Base-by-base conservation (phyloP, 1,140 invertebrate genomes). In the Chironomus tepperi region DNA sequence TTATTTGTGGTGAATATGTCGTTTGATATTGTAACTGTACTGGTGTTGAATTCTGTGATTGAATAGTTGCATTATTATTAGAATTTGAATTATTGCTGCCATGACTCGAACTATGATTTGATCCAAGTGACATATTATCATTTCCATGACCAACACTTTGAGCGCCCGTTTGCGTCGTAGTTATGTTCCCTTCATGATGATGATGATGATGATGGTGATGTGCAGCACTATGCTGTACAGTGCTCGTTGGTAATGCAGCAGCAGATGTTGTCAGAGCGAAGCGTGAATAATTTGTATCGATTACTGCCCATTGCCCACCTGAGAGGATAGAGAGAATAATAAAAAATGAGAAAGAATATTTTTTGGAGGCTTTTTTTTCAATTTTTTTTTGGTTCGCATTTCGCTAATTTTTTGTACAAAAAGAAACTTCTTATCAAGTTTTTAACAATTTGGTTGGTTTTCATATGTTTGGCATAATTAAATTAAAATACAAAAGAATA, bases 281-380 rank as follows among this genome's bases (percentile, higher is more conserved):
- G 83, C 86, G 85, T 79, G 86, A 84, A 84, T 88, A 88, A 81
- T 85, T 86, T 81, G 88, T 86, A 83, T 89, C 88, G 84, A 89
- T 85, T 82, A 89, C 85, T 81, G 87, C 87, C 88, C 88, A 89
- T 84, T 88, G 88, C 83, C 88, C 85, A 85, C 88, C 88, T 89
- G 86, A 82, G 85, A 88, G 80, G 79, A 19, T 79, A 82, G 79
- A 77, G 79, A 78, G 77, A 78, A 77, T 43, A 70, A 18, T 74
- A 74, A 75, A 74, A 73, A 75, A 70, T 74, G 43, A 74, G 34
- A 72, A 70, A 43, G 34, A 74, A 43, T 43, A 18, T 74, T 74
- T 43, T 42, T 9, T 70, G n/a, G 19, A 18, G 7, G n/a, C 19
- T 18, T 9, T 42, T 73, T 73, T 73, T 73, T 15, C 6, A 73